phyloP scores from a whole-genome alignment of 1,140 invertebrate genomes.

The Theocolax elegans region DNA sequence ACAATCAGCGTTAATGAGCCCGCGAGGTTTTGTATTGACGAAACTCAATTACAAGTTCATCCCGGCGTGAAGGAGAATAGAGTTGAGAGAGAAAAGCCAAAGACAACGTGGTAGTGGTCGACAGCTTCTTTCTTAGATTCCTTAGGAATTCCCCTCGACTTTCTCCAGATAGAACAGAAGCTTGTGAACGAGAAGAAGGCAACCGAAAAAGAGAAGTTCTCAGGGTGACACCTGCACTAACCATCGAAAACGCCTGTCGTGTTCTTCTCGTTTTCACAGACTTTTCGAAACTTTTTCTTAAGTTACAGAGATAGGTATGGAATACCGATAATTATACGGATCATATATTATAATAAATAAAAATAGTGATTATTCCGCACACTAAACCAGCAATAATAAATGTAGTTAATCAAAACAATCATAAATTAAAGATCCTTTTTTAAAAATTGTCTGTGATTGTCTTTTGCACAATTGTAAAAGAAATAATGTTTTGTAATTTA shows the following conservation, averaged over 20 bases:
- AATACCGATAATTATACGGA: too few species aligned
- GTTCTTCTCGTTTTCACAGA: constrained; percentile 29
- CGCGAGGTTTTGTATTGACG: constrained; percentile 46
- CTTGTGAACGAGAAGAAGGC: too few species aligned
- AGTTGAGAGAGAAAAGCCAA: constrained; percentile 3
- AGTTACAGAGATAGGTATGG: too few species aligned
- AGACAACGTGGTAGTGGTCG: constrained; percentile 36
- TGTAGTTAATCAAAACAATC: too few species aligned
- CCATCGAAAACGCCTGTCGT: constrained; percentile 34
- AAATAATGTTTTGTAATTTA: too few species aligned
- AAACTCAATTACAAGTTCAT: constrained; percentile 43
- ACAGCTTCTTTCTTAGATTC: constrained; percentile 36
- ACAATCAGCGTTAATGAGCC: constrained; percentile 41
- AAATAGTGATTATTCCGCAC: too few species aligned
- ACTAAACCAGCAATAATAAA: too few species aligned
- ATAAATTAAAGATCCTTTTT: too few species aligned
- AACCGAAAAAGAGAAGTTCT: constrained; percentile 26
- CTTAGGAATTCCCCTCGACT: constrained; percentile 37
- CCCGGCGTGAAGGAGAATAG: background rate
- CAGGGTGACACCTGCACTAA: constrained; percentile 48
- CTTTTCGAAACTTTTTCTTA: too few species aligned
- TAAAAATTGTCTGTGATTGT: too few species aligned
- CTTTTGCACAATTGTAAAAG: too few species aligned
- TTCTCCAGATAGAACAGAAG: constrained; percentile 37
- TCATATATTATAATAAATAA: too few species aligned